These are phyloP conservation scores for Agrochola circellaris DNA, from an alignment of 2,888 invertebrate species.

Conservation along the genomic window DNA sequence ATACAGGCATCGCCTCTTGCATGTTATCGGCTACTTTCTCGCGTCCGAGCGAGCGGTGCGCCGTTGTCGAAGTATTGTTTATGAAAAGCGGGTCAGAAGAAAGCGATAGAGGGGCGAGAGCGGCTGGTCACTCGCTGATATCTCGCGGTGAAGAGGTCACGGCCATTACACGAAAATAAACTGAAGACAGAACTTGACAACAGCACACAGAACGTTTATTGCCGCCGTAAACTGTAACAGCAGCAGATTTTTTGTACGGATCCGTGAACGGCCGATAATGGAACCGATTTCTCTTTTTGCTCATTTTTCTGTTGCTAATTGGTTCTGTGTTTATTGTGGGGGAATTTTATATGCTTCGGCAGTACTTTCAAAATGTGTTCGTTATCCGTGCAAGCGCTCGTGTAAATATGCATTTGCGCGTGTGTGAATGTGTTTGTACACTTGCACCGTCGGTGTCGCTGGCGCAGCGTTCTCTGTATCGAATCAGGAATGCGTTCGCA, in stretches of 20 bases:
- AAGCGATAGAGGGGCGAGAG: conserved; percentile 85
- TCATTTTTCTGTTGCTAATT: conserved; percentile 80
- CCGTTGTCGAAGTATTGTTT: conserved; percentile 88
- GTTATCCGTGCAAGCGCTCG: conserved; percentile 52
- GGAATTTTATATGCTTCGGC: conserved; percentile 68
- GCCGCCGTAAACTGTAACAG: conserved; percentile 80
- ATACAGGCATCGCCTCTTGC: conserved; percentile 76
- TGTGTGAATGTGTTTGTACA: conserved; percentile 64
- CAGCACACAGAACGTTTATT: conserved; percentile 71
- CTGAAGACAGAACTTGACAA: conserved; percentile 73
- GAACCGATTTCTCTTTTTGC: conserved; percentile 84
- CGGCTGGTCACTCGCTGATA: conserved; percentile 84
- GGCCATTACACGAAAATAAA: conserved; percentile 83
- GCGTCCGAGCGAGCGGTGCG: conserved; percentile 78
- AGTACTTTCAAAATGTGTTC: conserved; percentile 70
- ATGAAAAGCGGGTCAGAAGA: conserved; percentile 90
- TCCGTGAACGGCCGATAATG: conserved; percentile 78
- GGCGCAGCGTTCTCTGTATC: conserved; percentile 75
- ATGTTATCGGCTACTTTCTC: conserved; percentile 88
- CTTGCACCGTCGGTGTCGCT: conserved; percentile 58
- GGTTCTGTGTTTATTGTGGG: conserved; percentile 74
- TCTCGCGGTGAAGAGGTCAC: conserved; percentile 88
- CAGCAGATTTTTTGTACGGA: conserved; percentile 76
- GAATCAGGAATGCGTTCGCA: conserved; percentile 86
- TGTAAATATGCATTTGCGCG: conserved; percentile 64